Conservation (phyloP, 2,113 vertebrate species). For the Zosterops japonicus region DNA sequence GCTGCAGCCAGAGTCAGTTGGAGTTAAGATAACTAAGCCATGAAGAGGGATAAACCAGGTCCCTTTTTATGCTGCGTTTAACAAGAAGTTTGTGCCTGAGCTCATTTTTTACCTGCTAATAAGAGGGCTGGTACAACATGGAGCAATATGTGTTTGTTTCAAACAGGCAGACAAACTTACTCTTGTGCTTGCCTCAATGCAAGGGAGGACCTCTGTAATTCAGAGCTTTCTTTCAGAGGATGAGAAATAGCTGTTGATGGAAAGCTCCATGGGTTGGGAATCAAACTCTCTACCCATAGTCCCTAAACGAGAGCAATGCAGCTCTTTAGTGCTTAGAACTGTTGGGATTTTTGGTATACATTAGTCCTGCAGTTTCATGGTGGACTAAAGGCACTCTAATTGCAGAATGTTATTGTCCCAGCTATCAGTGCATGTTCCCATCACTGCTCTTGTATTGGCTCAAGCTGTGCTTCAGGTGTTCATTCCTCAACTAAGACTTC, state of each 20-base stretch:
- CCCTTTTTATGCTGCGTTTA: too few relatives aligned
- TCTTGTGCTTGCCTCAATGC: not conserved
- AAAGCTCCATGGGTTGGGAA: not conserved
- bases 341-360: not conserved
- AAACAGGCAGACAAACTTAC: not conserved
- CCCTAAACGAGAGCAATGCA: not conserved
- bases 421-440: rapidly evolving
- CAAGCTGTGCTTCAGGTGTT: not conserved
- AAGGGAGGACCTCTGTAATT: not conserved
- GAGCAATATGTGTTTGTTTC: not conserved
- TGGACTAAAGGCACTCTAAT: not conserved
- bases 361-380: not conserved
- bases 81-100: too few relatives aligned
- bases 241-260: not conserved
- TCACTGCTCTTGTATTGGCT: not conserved
- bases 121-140: too few relatives aligned
- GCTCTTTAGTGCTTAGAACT: not conserved
- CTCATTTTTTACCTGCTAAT: too few relatives aligned
- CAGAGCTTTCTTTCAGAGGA: not conserved
- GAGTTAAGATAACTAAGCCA: too few relatives aligned
- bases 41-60: too few relatives aligned
- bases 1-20: too few relatives aligned
- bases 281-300: not conserved
- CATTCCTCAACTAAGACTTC: not conserved
- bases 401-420: not conserved